phyloP scores from a whole-genome alignment of 2,113 vertebrate genomes.

The Microtus richardsoni region DNA sequence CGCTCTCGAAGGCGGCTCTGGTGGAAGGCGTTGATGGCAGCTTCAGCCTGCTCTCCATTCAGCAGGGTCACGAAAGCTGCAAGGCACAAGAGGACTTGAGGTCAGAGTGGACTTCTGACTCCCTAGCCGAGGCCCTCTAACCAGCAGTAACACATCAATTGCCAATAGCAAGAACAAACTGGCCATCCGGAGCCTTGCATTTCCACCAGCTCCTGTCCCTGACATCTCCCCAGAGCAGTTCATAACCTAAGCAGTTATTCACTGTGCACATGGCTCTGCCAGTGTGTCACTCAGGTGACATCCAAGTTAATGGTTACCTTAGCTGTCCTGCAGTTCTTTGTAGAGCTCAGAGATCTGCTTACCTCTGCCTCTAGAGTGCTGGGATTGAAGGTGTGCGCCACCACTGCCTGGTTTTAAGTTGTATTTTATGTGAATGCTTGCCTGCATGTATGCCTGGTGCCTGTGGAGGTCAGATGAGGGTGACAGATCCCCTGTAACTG shows the following conservation, averaged over 20 bases:
- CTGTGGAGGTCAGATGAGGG: background rate
- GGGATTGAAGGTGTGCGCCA: background rate
- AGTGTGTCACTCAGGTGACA: background rate
- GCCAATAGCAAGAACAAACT: background rate
- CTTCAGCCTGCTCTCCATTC: conserved; percentile 94
- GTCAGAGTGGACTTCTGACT: background rate
- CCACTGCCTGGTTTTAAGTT: background rate
- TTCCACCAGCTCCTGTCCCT: background rate
- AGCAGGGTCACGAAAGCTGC: conserved; percentile 91
- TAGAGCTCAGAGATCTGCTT: background rate
- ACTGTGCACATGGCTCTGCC: background rate
- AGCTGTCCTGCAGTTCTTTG: background rate
- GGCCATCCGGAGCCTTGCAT: background rate
- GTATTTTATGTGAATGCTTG: background rate
- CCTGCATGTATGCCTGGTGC: background rate
- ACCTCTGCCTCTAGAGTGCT: background rate
- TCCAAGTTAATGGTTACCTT: background rate
- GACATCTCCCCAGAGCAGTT: rapidly evolving
- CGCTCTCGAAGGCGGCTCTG: conserved; percentile 90
- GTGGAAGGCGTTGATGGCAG: conserved; percentile 92
- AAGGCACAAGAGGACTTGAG: rapidly evolving
- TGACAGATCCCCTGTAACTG: background rate
- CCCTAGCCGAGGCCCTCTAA: background rate
- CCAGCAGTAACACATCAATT: background rate
- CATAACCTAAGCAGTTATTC: background rate